phyloP scores from a whole-genome alignment of 2,888 invertebrate species.

The Drosophila koepferae region DNA sequence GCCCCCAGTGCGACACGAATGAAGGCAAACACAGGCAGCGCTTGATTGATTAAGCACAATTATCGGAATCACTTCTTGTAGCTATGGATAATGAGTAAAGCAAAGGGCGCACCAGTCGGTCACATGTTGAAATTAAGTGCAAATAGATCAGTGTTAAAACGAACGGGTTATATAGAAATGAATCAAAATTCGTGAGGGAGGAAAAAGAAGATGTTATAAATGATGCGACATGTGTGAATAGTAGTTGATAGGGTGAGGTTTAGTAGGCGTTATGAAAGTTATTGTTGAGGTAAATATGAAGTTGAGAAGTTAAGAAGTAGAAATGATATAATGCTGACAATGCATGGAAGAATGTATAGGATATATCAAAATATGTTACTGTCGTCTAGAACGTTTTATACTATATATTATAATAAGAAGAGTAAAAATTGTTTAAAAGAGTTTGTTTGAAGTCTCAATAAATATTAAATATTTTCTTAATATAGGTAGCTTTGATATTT shows the following conservation, averaged over 20 bases:
- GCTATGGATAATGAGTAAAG: conserved; percentile 28
- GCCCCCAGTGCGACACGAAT: conserved; percentile 30
- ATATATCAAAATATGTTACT: too few relatives aligned
- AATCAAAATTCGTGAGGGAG: background rate
- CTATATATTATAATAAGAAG: background rate
- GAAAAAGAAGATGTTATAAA: too few relatives aligned
- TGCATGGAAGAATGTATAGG: too few relatives aligned
- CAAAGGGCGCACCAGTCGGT: conserved; percentile 2
- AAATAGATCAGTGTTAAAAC: conserved; percentile 15
- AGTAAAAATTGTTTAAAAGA: background rate
- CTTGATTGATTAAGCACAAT: conserved; percentile 80
- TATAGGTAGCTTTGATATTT: too few relatives aligned
- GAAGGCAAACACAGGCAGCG: conserved; percentile 59
- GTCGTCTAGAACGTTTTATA: background rate
- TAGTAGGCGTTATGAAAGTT: background rate
- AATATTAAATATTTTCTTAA: too few relatives aligned
- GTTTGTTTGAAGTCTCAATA: background rate
- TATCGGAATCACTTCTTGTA: conserved; percentile 58
- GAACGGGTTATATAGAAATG: background rate
- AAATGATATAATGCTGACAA: background rate
- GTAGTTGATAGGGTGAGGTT: background rate
- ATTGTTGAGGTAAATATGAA: background rate
- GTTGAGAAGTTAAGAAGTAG: too few relatives aligned
- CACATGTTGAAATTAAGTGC: conserved; percentile 47
- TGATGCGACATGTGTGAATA: background rate